Base-by-base conservation (phyloP, 2,888 invertebrate species). In the Catocala sponsa region DNA sequence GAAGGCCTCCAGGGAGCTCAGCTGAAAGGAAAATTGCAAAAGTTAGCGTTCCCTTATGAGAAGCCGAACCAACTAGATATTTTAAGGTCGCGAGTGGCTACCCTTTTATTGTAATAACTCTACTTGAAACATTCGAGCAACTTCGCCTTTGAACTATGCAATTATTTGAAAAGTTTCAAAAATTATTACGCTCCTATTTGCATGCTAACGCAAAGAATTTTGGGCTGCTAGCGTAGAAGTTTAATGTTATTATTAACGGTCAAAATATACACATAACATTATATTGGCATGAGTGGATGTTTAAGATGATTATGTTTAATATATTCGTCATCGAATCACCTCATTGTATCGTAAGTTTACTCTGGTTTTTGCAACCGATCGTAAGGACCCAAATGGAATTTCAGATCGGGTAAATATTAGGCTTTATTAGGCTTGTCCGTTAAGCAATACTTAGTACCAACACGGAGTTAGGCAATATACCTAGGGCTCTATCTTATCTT, bases 1-100 rank as follows among this genome's bases (percentile, higher is more conserved):
- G 92, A 92, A 87, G 86, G 89, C 88, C 86, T 76, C 70, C 70
- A 78, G 90, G 91, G 87, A 86, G 80, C 79, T 79, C 78, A 64
- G 77, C 83, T 84, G 85, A 82, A 91, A 88, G 89, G 92, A 90
- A 93, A 93, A 93, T 94, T 92, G 89, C 90, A 82, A 92, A 93
- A 94, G 92, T 93, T 93, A 91, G 87, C 88, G 86, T 83, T 87
- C 88, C 90, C 91, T 90, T 89, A 92, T 89, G 91, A 89, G 86
- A 79, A 83, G 70, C 73, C 78, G 78, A 88, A 80, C 85, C 85
- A 72, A 79, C 76, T 78, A 81, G 78, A 77, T 71, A 71, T 71
- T 65, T 63, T 71, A 65, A 71, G 74, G 61, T 59, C 77, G 59
- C 59, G 11, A 51, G 32, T 62, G 62, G 70, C 62, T 67, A 74